Percentiles rank a stretch among this genome's conserved stretches.
These are phyloP conservation scores for Paratrypauchen microcephalus DNA, from an alignment of 2,797 vertebrate genomes.

Conservation along the genomic window DNA sequence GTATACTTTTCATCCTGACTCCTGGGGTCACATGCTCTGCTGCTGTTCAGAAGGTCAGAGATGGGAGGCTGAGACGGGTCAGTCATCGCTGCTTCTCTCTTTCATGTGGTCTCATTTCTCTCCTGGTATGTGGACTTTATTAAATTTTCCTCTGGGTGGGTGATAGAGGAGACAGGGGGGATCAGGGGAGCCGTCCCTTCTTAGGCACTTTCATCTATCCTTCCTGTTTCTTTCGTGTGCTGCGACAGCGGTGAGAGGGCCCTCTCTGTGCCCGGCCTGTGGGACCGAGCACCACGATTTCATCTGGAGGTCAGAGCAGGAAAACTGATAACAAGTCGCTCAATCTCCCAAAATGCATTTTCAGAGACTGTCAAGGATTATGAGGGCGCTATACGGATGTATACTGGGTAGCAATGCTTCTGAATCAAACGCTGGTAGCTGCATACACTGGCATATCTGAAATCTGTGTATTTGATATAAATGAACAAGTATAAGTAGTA, in stretches of 20 bases:
- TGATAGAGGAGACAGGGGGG: conserved; percentile 68
- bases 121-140: conserved; percentile 78
- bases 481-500: no score
- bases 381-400: not conserved
- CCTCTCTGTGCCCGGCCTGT: conserved; percentile 49
- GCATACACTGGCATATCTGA: not conserved
- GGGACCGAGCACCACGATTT: conserved; percentile 57
- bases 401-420: not conserved
- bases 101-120: conserved; percentile 73
- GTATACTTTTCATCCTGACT: conserved; percentile 62
- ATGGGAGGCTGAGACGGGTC: conserved; percentile 82
- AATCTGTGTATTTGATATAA: not conserved
- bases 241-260: conserved; percentile 52
- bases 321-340: conserved; percentile 41
- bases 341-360: conserved; percentile 6
- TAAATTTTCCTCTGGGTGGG: conserved; percentile 76
- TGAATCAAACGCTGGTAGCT: not conserved
- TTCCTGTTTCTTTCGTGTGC: conserved; percentile 63
- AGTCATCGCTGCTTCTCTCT: conserved; percentile 69
- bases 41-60: conserved; percentile 80
- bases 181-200: conserved; percentile 65
- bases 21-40: conserved; percentile 55
- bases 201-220: conserved; percentile 68
- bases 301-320: conserved; percentile 57
- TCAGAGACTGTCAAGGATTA: conserved; percentile 9